Percentiles rank a stretch among this genome's conserved stretches.
phyloP scores from a whole-genome alignment of 2,113 vertebrate species.

The Tetrax tetrax region DNA sequence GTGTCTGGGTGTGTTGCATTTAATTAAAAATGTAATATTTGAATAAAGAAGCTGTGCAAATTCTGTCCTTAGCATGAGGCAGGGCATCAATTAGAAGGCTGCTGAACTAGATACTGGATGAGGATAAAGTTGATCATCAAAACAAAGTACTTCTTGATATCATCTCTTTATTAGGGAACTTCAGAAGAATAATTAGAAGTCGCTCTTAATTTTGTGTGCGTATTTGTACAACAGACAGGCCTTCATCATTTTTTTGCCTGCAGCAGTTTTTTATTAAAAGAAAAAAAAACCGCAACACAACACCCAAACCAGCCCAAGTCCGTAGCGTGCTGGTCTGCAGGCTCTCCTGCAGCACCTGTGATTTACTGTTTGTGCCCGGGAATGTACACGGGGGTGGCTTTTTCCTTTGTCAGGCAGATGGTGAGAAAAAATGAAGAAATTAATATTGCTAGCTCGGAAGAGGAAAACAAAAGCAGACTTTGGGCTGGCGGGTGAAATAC shows the following conservation, averaged over 20 bases:
- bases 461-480: background rate
- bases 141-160: background rate
- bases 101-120: background rate
- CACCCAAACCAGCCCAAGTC: too few relatives aligned
- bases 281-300: too few relatives aligned
- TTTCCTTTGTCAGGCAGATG: background rate
- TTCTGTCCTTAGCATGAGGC: conserved; percentile 19
- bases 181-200: conserved; percentile 4
- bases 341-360: background rate
- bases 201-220: background rate
- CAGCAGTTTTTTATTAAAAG: background rate
- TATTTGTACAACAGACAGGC: background rate
- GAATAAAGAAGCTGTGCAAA: conserved; percentile 21
- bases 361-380: background rate
- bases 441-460: background rate
- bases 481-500: background rate
- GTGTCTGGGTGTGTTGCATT: conserved; percentile 22
- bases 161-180: conserved; percentile 20
- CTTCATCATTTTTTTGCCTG: background rate
- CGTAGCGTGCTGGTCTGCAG: background rate
- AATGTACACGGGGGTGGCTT: fast-evolving
- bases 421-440: background rate
- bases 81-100: conserved; percentile 18
- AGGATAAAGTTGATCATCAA: conserved; percentile 26
- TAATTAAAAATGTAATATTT: conserved; percentile 33